Percentiles rank a stretch among this genome's conserved stretches.
phyloP scores from a whole-genome alignment of 2,113 vertebrate species.

The Rhadina sibilatrix region DNA sequence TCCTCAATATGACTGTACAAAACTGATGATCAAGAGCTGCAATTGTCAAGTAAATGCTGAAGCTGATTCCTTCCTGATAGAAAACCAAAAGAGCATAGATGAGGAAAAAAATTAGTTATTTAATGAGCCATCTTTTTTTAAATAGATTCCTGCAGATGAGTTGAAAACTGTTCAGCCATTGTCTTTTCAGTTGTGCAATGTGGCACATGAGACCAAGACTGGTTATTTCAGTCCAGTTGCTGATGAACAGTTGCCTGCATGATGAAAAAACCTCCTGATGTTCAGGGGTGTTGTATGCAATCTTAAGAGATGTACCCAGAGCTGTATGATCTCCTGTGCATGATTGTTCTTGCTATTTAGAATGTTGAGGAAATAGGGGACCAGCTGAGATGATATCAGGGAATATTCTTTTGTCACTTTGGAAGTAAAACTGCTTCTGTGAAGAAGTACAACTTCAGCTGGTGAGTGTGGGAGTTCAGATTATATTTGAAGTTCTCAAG shows the following conservation, averaged over 20 bases:
- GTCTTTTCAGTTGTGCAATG: background rate
- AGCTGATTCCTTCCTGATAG: background rate
- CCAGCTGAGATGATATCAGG: accelerated
- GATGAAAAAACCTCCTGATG: background rate
- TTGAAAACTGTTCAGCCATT: background rate
- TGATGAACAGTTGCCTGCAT: background rate
- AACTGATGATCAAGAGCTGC: background rate
- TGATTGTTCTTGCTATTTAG: background rate
- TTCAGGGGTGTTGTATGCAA: background rate
- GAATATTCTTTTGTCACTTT: background rate
- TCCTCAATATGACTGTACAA: background rate
- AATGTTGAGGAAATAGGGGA: background rate
- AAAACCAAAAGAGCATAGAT: background rate
- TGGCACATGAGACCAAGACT: background rate
- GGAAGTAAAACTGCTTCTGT: background rate
- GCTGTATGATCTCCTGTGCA: background rate
- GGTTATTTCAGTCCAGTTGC: background rate
- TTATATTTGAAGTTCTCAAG: background rate
- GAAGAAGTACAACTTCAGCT: background rate
- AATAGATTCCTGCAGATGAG: background rate
- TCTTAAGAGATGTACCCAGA: background rate
- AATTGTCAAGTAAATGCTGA: background rate
- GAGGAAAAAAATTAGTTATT: background rate
- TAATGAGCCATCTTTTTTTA: background rate
- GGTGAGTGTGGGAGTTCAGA: background rate